Base-by-base conservation (phyloP, 1,140 invertebrate species). In the Heliothis virescens region DNA sequence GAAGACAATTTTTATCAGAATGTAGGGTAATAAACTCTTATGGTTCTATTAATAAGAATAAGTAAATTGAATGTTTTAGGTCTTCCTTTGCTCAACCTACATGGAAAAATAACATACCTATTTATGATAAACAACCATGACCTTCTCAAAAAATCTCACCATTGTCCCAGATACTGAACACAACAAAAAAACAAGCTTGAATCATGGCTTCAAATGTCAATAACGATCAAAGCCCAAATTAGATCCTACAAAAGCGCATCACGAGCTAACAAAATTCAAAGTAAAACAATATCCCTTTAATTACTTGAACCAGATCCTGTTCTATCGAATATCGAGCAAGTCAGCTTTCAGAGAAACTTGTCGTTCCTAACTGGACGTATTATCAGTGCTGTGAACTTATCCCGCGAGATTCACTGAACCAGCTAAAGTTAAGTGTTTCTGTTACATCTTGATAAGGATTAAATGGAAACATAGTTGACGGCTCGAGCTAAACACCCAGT, bases 281-380 rank as follows among this genome's bases (percentile, higher is more conserved):
- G 15, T 48, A 65, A 41, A 41, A 65, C 62, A 65, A 65, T 65
- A 65, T 48, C 41, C 41, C 75, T 50, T 50, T 77, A 26, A 53
- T 65, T 52, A 65, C 47, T 77, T 55, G 53, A 48, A 57, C 77
- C 57, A 34, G 13, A 4, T 57, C 67, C 34, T 57, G 21, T 48
- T 26, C 59, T 72, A 79, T 79, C 77, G 76, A 72, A 79, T 16
- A 67, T 50, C 57, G 74, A 76, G 52, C 57, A 72, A 79, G 53
- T 71, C 34, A 48, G 18, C 63, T 65, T 16, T 65, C 62, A 65
- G 26, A 21, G 77, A 63, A 79, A 79, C 77, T 79, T 79, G 65
- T 18, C 55, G 21, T 34, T 48, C 15, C 77, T 71, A 55, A 65
- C 34, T 67, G 60, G 52, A 63, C 75, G 75, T 41, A 65, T 65